phyloP scores from a whole-genome alignment of 2,797 vertebrate genomes.

The Phrynocephalus vlangalii region DNA sequence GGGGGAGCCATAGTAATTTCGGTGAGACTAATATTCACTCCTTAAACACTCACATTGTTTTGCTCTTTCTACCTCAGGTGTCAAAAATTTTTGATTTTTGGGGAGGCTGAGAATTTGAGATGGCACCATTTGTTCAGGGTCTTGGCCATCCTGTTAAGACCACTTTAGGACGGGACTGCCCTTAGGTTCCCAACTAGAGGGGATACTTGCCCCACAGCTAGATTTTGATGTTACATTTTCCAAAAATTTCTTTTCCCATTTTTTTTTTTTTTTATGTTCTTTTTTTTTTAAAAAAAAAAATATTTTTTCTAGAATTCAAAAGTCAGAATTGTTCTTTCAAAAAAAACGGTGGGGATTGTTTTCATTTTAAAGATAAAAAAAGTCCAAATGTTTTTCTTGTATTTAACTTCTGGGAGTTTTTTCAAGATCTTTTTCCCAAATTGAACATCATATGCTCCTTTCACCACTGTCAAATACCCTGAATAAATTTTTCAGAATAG shows the following conservation, averaged over 20 bases:
- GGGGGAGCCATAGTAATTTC: too few relatives aligned
- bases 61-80: background rate
- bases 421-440: background rate
- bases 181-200: background rate
- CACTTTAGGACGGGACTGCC: background rate
- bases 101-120: background rate
- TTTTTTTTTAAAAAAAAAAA: too few relatives aligned
- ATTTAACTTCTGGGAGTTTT: background rate
- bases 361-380: background rate
- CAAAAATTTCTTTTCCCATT: too few relatives aligned
- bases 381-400: background rate
- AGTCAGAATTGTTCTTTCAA: slow-evolving; percentile 15
- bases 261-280: too few relatives aligned
- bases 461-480: slow-evolving; percentile 26
- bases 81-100: background rate
- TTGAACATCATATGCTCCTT: accelerated
- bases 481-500: slow-evolving; percentile 43
- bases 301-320: too few relatives aligned
- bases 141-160: background rate
- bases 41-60: too few relatives aligned
- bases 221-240: background rate
- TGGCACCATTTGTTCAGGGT: background rate
- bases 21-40: too few relatives aligned
- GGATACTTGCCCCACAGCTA: background rate
- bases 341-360: background rate